A percentile compares a stretch with the other conserved stretches of the same genome.
Evolutionary conservation across 2,113 vertebrate species (phyloP).

Genomic region (Oophaga pumilio): DNA sequence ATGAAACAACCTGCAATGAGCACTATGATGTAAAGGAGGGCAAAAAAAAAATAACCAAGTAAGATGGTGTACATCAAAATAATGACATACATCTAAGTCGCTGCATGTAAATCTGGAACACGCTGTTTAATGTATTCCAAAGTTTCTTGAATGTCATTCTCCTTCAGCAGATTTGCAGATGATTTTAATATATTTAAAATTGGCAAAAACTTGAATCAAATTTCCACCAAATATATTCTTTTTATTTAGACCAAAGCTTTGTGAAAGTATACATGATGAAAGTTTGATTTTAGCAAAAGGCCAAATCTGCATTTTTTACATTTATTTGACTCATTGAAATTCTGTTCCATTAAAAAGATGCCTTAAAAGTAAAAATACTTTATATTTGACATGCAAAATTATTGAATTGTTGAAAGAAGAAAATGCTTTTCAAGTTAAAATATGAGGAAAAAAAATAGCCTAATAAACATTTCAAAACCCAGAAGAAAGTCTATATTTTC

Average conservation of each 20-base stretch:
- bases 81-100: background rate
- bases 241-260: conserved; percentile 26
- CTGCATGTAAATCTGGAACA: background rate
- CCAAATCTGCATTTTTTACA: conserved; percentile 38
- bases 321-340: conserved; percentile 41
- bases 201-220: background rate
- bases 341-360: conserved; percentile 22
- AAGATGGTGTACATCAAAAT: background rate
- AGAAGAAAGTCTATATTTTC: conserved; percentile 4
- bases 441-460: conserved; percentile 29
- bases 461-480: conserved; percentile 48
- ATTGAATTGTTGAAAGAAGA: conserved; percentile 39
- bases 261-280: conserved; percentile 32
- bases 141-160: conserved; percentile 34
- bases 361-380: conserved; percentile 27
- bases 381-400: conserved; percentile 43
- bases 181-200: conserved; percentile 17
- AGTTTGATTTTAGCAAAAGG: conserved; percentile 38
- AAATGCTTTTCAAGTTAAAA: conserved; percentile 46
- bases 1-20: background rate
- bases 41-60: background rate
- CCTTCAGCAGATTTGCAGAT: background rate
- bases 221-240: conserved; percentile 37
- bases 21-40: background rate
- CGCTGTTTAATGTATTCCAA: background rate